Conservation (phyloP, 2,113 vertebrate species). For the Rhabdornis inornatus region DNA sequence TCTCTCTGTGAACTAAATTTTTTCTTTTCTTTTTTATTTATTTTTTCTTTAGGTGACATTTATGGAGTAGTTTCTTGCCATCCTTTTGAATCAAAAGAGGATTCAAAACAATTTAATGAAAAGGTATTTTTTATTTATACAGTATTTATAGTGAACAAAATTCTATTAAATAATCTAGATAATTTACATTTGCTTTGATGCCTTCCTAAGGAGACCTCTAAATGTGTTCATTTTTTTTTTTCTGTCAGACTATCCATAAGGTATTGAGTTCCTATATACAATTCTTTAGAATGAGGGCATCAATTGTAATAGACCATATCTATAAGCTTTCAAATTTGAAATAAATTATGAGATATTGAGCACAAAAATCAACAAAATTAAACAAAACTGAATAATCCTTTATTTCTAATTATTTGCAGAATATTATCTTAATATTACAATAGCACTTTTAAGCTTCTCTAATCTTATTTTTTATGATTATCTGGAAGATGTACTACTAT, state of each 20-base stretch:
- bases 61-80: slow-evolving; percentile 24
- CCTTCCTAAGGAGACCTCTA: neutral
- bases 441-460: neutral
- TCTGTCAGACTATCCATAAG: neutral
- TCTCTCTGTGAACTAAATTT: neutral
- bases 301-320: neutral
- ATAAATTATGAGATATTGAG: neutral
- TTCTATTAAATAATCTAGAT: neutral
- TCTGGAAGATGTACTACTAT: neutral
- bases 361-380: neutral
- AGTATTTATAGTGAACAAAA: neutral
- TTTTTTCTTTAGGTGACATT: slow-evolving; percentile 30
- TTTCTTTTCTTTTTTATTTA: neutral
- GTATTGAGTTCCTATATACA: neutral
- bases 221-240: neutral
- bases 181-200: neutral
- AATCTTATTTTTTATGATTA: neutral
- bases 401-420: neutral
- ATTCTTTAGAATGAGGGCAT: neutral
- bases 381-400: neutral
- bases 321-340: neutral
- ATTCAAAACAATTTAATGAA: slow-evolving; percentile 60
- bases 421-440: neutral
- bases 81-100: slow-evolving; percentile 56
- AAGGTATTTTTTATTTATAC: slow-evolving; percentile 64